These are phyloP conservation scores for Riptortus pedestris DNA, from an alignment of 1,140 invertebrate species.

Conservation along the genomic window DNA sequence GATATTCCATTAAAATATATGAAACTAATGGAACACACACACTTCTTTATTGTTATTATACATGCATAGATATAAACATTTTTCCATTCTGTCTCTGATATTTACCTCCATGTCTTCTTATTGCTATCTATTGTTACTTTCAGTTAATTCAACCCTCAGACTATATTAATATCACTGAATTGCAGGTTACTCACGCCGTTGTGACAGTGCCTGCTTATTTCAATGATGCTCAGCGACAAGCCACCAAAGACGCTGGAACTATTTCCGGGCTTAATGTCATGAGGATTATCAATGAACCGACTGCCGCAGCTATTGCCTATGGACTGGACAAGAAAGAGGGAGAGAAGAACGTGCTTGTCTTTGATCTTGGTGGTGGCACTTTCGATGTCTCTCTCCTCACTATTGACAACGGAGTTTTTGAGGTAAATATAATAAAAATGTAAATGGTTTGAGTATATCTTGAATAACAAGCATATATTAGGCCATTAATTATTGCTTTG, in stretches of 20 bases:
- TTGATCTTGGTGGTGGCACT: conserved; percentile 98
- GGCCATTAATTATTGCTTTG: too few species aligned
- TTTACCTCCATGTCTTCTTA: too few species aligned
- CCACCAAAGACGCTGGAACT: conserved; percentile 83
- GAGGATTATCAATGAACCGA: conserved; percentile 99
- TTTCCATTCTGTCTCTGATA: too few species aligned
- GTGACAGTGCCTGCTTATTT: conserved; percentile 98
- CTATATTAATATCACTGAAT: too few species aligned
- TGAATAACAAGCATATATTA: too few species aligned
- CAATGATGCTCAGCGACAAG: conserved; percentile 95
- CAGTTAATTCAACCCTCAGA: too few species aligned
- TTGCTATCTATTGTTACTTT: too few species aligned
- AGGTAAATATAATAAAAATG: conserved; percentile 40
- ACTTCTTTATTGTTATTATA: too few species aligned
- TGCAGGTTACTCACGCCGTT: conserved; percentile 85
- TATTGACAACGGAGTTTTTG: conserved; percentile 94
- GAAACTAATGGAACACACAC: too few species aligned
- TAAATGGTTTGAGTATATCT: too few species aligned
- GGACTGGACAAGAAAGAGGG: conserved; percentile 98
- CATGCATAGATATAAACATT: too few species aligned
- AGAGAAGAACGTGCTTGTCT: conserved; percentile 97
- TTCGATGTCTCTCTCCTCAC: conserved; percentile 98
- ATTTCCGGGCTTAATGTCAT: conserved; percentile 92
- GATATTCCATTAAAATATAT: too few species aligned
- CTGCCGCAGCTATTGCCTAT: conserved; percentile 98